Percentiles rank a stretch among this genome's conserved stretches.
These are phyloP conservation scores for Tamandua tetradactyla DNA, from an alignment of 2,797 vertebrate genomes.

Conservation along the genomic window DNA sequence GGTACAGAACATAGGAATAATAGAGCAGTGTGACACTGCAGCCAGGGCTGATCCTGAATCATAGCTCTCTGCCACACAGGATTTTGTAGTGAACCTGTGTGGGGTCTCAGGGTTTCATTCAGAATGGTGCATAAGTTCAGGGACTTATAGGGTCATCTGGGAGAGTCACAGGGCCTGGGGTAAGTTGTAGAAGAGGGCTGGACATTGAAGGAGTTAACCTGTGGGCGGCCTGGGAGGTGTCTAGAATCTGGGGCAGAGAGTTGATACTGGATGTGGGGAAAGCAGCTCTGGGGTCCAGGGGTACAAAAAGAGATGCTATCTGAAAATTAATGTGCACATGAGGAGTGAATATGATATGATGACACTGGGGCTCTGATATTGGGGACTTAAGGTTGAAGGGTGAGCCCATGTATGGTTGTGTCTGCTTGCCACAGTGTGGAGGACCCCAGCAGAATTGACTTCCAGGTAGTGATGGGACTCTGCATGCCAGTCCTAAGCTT, in stretches of 20 bases:
- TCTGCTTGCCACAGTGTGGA: background rate
- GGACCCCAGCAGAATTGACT: background rate
- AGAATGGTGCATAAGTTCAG: background rate
- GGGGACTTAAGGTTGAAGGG: background rate
- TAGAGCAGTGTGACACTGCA: background rate
- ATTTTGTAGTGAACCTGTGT: background rate
- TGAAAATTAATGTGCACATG: background rate
- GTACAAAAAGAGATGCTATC: background rate
- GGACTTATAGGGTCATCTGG: background rate
- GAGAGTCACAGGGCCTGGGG: background rate
- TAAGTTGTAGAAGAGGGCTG: too few species aligned
- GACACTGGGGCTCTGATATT: background rate
- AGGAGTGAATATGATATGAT: background rate
- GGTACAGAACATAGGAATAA: background rate
- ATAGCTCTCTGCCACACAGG: background rate
- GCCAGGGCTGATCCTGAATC: background rate
- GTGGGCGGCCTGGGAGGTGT: background rate
- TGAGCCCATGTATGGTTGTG: background rate
- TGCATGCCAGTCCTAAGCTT: background rate
- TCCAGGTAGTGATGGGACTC: background rate
- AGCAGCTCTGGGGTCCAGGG: background rate
- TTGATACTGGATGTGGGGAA: background rate
- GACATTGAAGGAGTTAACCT: too few species aligned
- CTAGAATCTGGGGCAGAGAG: background rate
- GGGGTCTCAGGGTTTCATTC: background rate